Conservation (phyloP, 2,113 vertebrate species). For the Sitta europaea region DNA sequence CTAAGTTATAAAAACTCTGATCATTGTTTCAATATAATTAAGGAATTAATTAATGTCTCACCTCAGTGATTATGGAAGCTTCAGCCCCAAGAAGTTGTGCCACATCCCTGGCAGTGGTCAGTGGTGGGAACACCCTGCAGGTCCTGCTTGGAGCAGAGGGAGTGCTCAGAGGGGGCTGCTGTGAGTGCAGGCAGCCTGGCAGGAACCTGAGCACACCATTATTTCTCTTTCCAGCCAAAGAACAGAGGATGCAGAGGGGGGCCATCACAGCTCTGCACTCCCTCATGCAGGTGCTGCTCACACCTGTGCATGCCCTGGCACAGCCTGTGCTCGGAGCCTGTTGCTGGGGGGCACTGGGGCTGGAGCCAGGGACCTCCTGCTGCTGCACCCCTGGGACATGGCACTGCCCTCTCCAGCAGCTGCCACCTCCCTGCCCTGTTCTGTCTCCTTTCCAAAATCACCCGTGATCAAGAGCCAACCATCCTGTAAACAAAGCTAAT, state of each 20-base stretch:
- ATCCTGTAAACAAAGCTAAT: background rate
- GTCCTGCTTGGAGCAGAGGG: background rate
- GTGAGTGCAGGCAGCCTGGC: background rate
- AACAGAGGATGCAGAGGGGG: background rate
- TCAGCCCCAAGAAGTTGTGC: background rate
- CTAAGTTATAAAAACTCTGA: background rate
- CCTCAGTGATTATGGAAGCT: background rate
- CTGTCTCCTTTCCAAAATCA: background rate
- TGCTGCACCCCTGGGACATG: background rate
- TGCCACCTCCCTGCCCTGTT: rapidly evolving
- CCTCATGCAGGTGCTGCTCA: rapidly evolving
- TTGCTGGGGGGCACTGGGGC: background rate
- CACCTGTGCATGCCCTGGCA: background rate
- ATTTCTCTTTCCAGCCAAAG: background rate
- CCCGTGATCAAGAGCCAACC: background rate
- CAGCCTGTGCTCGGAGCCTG: background rate
- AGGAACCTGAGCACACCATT: background rate
- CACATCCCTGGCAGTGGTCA: background rate
- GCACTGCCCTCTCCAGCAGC: background rate
- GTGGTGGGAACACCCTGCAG: too few species aligned
- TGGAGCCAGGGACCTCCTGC: background rate
- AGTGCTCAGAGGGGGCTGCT: rapidly evolving
- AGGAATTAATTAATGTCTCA: constrained; percentile 9
- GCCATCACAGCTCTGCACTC: background rate
- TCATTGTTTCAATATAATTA: background rate